Base-by-base conservation (phyloP, 2,113 vertebrate species). In the Uropsilus gracilis region DNA sequence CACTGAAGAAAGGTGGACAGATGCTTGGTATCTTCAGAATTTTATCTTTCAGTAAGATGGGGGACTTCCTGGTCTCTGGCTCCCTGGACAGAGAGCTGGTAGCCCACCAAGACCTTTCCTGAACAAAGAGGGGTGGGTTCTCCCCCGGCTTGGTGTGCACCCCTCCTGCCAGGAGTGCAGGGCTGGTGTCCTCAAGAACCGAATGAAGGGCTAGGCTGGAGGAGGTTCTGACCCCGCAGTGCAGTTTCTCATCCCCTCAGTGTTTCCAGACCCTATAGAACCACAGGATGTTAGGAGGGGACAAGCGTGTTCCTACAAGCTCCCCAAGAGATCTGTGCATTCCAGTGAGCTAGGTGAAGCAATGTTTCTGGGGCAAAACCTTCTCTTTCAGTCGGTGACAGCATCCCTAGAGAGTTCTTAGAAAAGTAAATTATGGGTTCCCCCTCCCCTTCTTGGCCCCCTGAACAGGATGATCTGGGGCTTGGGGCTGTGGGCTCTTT, bases 401-500 rank as follows among this genome's bases (percentile, higher is more conserved):
- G 71, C 63, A 28, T 12, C 72, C 22, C n/a, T 50, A 48, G 32
- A 39, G 22, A 55, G 78, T 57, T 32, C 55, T 55, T 63, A 55
- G 30, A 48, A 89, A 84, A 71, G 14, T 26, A 42, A 26, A 13
- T 30, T 26, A 9, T 2, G 10, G 53, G 10, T 11, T 34, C 7
- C 34, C 34, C 18, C 34, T 8, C 66, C 1, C 6, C 18, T 2
- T 30, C 55, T 7, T 28, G 18, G 42, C 42, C 5, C 17, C 22
- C 61, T 63, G 77, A 32, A 14, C 32, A 0, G 2, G 63, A 46
- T 53, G 61, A 61, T 32, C 50, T 6, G n/a, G 39, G 66, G 46
- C 1, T 10, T 17, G 18, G 20, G 26, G 20, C 34, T 4, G 26
- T 1, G 0, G 3, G 44, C 61, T 64, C 4, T 61, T n/a, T 59